phyloP scores from a whole-genome alignment of 2,113 vertebrate genomes.

The Microcebus jonahi region DNA sequence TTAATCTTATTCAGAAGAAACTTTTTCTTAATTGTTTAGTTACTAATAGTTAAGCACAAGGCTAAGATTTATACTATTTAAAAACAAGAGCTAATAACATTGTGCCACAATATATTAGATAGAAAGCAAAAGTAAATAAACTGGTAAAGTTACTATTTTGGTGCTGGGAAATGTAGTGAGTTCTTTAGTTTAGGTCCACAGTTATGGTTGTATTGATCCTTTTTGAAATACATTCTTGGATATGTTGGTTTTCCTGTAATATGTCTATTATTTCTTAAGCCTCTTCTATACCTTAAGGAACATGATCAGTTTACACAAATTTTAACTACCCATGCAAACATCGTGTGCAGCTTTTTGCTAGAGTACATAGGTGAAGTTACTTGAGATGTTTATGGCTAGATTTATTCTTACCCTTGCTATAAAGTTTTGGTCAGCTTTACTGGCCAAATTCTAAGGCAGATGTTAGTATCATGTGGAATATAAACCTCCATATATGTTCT shows the following conservation, averaged over 20 bases:
- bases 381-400: not conserved
- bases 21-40: slow-evolving; percentile 1
- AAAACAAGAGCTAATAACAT: not conserved
- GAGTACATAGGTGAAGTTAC: not conserved
- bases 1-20: slow-evolving; percentile 17
- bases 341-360: not conserved
- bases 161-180: not conserved
- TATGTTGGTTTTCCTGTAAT: not conserved
- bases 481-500: slow-evolving; percentile 25
- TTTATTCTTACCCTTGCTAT: slow-evolving; percentile 11
- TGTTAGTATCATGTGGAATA: not conserved
- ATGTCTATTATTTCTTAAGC: not conserved
- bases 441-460: slow-evolving; percentile 61
- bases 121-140: not conserved
- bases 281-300: not conserved
- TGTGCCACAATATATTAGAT: not conserved
- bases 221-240: not conserved
- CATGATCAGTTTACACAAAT: not conserved
- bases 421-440: slow-evolving; percentile 43
- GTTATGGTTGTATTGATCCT: not conserved
- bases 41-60: slow-evolving; percentile 29
- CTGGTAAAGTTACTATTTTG: not conserved
- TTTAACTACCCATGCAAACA: not conserved
- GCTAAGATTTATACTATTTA: not conserved
- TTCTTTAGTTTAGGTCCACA: not conserved